Base-by-base conservation (phyloP, 2,888 invertebrate species). In the Scaptomyza caliginosa region DNA sequence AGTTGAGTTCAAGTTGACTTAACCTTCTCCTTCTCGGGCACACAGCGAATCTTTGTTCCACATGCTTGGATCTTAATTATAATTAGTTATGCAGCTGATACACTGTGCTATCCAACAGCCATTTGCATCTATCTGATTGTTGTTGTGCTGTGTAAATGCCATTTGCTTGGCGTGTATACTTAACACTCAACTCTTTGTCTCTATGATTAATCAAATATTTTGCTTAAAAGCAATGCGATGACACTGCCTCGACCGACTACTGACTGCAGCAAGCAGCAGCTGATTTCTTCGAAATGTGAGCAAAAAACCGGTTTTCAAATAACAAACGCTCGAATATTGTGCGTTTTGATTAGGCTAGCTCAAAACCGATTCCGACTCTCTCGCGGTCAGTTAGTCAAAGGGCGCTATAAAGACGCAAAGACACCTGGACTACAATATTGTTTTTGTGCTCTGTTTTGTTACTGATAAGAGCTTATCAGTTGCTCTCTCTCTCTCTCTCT, bases 401-500 rank as follows among this genome's bases (percentile, higher is more conserved):
- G 36, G 24, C 45, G 24, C 32, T 43, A 17, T 8, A 16, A 52
- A 36, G 13, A n/a, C 40, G 40, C 11, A 39, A 34, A 34, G 32
- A 16, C 32, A 67, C 70, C 55, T 74, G 71, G 63, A 69, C 32
- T 55, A 43, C 38, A 30, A n/a, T 8, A 54, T 26, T 4, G 13
- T 38, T 38, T 21, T 50, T 23, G 23, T 21, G n/a, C n/a, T 46
- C 17, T 26, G 39, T 23, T 28, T 36, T 50, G 24, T n/a, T 34
- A 43, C 81, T 80, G 79, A 80, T 86, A 80, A 79, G 82, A 75
- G 78, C 87, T 81, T 87, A 81, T 81, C 87, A 87, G 71, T 19
- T 45, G 26, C 8, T 16, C 28, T 26, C 45, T 19, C 51, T 19
- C 34, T 1, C 24, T 10, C 30, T 17, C 7, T 26, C 19, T 10